Percentiles rank a stretch among this genome's conserved stretches.
Conservation (phyloP, 1,140 invertebrate genomes). For the Drosophila ercepeae region DNA sequence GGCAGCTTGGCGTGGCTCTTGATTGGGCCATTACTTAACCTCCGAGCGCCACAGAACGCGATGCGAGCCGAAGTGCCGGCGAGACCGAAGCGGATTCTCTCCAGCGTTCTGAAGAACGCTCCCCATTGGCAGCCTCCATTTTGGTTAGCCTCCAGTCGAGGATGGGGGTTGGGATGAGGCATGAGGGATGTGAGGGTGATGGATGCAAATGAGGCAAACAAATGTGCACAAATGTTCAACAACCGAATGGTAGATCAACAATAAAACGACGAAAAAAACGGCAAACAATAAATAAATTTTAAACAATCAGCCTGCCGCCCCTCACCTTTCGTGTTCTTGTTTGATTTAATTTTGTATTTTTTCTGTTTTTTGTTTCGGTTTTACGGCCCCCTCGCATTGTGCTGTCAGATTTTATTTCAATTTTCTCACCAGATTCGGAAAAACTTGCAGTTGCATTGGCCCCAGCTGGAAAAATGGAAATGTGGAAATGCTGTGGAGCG, state of each 20-base stretch:
- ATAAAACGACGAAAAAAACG: conserved; percentile 22
- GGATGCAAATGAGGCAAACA: conserved; percentile 70
- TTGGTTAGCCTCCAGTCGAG: too few relatives aligned
- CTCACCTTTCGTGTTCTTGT: conserved; percentile 10
- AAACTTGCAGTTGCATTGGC: conserved; percentile 71
- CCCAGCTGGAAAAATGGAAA: conserved; percentile 41
- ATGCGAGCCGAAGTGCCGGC: background rate
- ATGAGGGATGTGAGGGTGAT: background rate
- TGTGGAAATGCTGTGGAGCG: conserved; percentile 57
- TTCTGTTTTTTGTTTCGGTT: background rate
- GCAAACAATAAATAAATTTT: conserved; percentile 60
- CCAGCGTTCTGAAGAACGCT: conserved; percentile 9
- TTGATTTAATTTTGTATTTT: background rate
- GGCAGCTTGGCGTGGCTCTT: conserved; percentile 60
- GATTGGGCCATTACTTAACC: conserved; percentile 77
- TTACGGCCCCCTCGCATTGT: conserved; percentile 19
- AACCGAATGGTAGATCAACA: conserved; percentile 7
- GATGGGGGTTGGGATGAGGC: background rate
- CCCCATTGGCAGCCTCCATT: conserved; percentile 63
- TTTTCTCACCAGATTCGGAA: conserved; percentile 62
- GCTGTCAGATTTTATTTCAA: conserved; percentile 70
- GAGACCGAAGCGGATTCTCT: conserved; percentile 18
- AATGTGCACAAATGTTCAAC: conserved; percentile 73
- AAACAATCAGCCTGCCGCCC: conserved; percentile 42
- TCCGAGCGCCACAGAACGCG: conserved; percentile 38